Evolutionary conservation across 1,140 invertebrate species (phyloP).

Genomic region (Ceratosolen fusciceps): DNA sequence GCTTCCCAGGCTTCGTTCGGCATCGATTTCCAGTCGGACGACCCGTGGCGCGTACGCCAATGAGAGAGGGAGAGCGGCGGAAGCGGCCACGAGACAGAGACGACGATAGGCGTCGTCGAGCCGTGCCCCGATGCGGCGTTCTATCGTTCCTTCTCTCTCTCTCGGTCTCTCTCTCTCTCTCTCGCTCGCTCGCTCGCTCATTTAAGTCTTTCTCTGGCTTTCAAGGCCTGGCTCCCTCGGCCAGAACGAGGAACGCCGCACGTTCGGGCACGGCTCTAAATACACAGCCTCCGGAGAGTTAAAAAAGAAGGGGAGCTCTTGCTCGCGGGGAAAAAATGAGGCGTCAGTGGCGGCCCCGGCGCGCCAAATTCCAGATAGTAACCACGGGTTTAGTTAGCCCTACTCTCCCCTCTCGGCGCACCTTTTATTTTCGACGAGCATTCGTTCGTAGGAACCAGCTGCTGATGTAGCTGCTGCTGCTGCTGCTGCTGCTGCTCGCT

Average conservation of each 20-base stretch:
- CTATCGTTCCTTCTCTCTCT: not conserved
- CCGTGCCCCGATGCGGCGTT: not conserved
- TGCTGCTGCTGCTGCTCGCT: no score
- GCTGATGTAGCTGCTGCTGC: no score
- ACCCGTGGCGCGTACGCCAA: conserved; percentile 48
- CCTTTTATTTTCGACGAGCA: not conserved
- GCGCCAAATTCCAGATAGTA: conserved; percentile 28
- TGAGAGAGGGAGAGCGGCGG: conserved; percentile 25
- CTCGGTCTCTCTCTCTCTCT: not conserved
- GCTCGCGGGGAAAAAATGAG: not conserved
- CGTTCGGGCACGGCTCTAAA: not conserved
- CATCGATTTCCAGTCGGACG: conserved; percentile 69
- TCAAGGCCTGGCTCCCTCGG: conserved; percentile 45
- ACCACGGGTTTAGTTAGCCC: conserved; percentile 13
- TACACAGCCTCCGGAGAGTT: conserved; percentile 33
- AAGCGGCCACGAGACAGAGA: conserved; percentile 28
- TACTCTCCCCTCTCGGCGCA: not conserved
- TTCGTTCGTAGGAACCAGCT: not conserved
- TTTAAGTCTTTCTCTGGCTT: no score
- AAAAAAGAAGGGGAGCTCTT: conserved; percentile 17
- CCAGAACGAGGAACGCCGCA: conserved; percentile 34
- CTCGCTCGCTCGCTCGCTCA: not conserved
- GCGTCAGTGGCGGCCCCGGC: not conserved
- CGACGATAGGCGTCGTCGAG: not conserved
- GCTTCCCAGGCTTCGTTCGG: conserved; percentile 61